Evolutionary conservation across 2,888 invertebrate genomes (phyloP).

Genomic region (Eustalomyia histrio): DNA sequence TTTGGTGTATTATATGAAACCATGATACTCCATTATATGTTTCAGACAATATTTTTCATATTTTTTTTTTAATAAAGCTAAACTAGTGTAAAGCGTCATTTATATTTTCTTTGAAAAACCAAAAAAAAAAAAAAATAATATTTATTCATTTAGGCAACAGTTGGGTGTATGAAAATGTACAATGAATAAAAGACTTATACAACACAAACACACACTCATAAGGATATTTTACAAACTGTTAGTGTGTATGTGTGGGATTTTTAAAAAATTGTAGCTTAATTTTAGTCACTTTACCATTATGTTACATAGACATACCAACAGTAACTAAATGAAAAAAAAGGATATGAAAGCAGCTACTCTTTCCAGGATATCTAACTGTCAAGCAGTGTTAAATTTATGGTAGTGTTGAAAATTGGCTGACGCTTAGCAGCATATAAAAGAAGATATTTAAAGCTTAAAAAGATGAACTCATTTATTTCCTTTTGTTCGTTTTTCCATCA

Average conservation of each 20-base stretch:
- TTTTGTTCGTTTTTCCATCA: neutral
- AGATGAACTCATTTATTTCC: neutral
- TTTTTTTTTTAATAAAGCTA: constrained; percentile 54
- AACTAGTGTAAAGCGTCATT: constrained; percentile 41
- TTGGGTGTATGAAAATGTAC: constrained; percentile 23
- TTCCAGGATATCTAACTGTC: constrained; percentile 60
- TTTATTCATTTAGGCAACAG: constrained; percentile 50
- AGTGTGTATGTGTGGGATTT: too few species aligned
- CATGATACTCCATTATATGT: constrained; percentile 39
- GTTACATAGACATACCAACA: neutral
- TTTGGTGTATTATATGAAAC: constrained; percentile 29
- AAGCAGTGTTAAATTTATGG: constrained; percentile 58
- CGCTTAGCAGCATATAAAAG: constrained; percentile 33
- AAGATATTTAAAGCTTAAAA: constrained; percentile 12
- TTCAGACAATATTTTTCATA: constrained; percentile 35
- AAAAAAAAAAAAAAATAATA: constrained; percentile 25
- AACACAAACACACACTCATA: neutral
- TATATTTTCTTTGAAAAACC: constrained; percentile 43
- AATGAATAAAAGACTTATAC: constrained; percentile 2
- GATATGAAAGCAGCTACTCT: constrained; percentile 34
- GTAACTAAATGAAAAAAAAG: neutral
- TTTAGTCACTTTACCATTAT: constrained; percentile 41
- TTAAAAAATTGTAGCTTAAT: constrained; percentile 31
- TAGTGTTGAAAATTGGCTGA: constrained; percentile 55
- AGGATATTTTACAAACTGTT: neutral